Evolutionary conservation across 2,113 vertebrate species (phyloP).

Genomic region (Ophthalmolycus amberensis): DNA sequence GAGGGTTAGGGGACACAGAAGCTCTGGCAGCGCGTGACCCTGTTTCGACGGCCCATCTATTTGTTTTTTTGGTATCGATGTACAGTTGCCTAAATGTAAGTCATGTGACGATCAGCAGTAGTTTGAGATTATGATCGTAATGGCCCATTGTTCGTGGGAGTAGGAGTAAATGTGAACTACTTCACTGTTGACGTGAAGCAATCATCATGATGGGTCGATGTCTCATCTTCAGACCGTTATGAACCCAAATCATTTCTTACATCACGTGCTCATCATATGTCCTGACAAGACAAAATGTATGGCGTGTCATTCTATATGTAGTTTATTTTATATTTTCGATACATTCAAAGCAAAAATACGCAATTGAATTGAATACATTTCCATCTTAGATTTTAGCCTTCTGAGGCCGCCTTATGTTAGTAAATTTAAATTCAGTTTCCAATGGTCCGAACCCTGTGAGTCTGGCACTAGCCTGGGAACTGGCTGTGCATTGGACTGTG

Average conservation of each 20-base stretch:
- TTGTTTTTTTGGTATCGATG: constrained; percentile 33
- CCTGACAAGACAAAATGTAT: not conserved
- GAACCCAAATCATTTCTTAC: not conserved
- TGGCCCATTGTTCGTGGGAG: constrained; percentile 4
- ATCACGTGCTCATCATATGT: constrained; percentile 24
- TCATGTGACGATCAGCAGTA: constrained; percentile 48
- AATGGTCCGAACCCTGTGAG: not conserved
- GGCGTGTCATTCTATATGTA: not conserved
- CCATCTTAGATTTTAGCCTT: not conserved
- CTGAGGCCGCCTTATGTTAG: not conserved
- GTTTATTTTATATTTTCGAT: not conserved
- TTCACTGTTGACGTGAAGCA: constrained; percentile 20
- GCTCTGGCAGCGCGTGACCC: constrained; percentile 31
- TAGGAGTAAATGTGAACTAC: constrained; percentile 23
- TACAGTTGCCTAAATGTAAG: constrained; percentile 4
- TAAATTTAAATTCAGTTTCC: not conserved
- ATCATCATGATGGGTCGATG: constrained; percentile 14
- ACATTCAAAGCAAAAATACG: not conserved
- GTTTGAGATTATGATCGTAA: constrained; percentile 2
- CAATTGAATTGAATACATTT: not conserved
- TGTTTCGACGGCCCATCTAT: constrained; percentile 44
- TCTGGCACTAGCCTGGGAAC: constrained; percentile 57
- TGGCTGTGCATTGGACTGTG: constrained; percentile 40
- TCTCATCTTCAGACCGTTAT: not conserved
- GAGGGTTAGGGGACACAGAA: not conserved